Evolutionary conservation across 2,888 invertebrate species (phyloP).

Genomic region (Isoperla grammatica): DNA sequence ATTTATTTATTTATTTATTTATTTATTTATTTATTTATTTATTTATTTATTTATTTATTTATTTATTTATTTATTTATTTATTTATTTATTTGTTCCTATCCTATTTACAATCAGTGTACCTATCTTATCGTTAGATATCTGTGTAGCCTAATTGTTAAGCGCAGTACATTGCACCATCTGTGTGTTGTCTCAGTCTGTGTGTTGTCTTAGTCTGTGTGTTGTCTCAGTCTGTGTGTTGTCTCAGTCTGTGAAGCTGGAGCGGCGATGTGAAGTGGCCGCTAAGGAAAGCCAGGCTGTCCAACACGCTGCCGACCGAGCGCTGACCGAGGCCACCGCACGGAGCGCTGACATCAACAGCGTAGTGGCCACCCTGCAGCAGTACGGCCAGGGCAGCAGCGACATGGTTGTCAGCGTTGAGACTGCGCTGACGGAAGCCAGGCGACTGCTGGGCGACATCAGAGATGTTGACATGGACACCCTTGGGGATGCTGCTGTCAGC

Average conservation of each 20-base stretch:
- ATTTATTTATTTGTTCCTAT: no score
- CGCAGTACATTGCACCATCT: no score
- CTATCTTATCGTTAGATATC: no score
- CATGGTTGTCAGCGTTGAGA: constrained; percentile 37
- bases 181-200: no score
- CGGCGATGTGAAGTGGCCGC: background rate
- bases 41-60: no score
- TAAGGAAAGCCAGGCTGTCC: background rate
- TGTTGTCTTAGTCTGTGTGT: no score
- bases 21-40: no score
- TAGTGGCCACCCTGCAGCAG: constrained; percentile 35
- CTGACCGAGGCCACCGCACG: background rate
- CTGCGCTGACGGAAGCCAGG: constrained; percentile 41
- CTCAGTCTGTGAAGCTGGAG: background rate
- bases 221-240: background rate
- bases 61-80: no score
- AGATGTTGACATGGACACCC: constrained; percentile 37
- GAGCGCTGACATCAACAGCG: constrained; percentile 25
- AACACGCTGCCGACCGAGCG: background rate
- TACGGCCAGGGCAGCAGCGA: constrained; percentile 36
- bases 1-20: no score
- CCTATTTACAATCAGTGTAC: no score
- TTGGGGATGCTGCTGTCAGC: constrained; percentile 20
- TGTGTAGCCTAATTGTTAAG: no score
- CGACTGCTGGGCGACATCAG: constrained; percentile 40